Evolutionary conservation across 1,140 invertebrate genomes (phyloP).

Genomic region (Nixonia krombeini): DNA sequence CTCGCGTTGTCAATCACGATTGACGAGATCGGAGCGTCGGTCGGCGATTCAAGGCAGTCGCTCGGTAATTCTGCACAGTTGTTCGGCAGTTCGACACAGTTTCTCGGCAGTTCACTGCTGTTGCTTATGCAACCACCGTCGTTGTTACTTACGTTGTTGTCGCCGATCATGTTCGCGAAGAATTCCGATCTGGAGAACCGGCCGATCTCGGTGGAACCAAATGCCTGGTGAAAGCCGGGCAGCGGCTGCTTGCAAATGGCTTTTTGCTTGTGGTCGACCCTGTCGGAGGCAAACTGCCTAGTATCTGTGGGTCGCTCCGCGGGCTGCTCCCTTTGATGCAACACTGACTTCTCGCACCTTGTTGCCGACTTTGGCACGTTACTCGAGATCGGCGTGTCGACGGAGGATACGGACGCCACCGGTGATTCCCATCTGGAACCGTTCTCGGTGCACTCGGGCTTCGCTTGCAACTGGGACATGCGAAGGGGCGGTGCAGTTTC

Average conservation of each 20-base stretch:
- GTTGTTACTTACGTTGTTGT: slow-evolving; percentile 51
- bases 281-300: slow-evolving; percentile 31
- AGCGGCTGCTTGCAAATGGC: slow-evolving; percentile 70
- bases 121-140: slow-evolving; percentile 32
- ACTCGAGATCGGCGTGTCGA: background rate
- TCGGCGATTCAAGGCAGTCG: slow-evolving; percentile 21
- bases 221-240: slow-evolving; percentile 83
- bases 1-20: slow-evolving; percentile 31
- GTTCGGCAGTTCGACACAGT: slow-evolving; percentile 19
- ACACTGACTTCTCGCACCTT: slow-evolving; percentile 17
- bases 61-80: slow-evolving; percentile 12
- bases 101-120: slow-evolving; percentile 22
- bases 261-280: slow-evolving; percentile 49
- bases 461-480: slow-evolving; percentile 26
- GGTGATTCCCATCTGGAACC: slow-evolving; percentile 28
- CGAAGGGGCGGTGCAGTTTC: slow-evolving; percentile 8
- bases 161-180: slow-evolving; percentile 66
- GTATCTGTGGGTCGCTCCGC: slow-evolving; percentile 17
- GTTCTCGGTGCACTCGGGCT: slow-evolving; percentile 30
- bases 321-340: slow-evolving; percentile 7
- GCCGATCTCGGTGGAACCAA: slow-evolving; percentile 84
- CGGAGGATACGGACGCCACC: background rate
- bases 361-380: background rate
- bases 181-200: slow-evolving; percentile 76
- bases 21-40: slow-evolving; percentile 33